phyloP scores from a whole-genome alignment of 2,888 invertebrate genomes.

The Dryobota labecula region DNA sequence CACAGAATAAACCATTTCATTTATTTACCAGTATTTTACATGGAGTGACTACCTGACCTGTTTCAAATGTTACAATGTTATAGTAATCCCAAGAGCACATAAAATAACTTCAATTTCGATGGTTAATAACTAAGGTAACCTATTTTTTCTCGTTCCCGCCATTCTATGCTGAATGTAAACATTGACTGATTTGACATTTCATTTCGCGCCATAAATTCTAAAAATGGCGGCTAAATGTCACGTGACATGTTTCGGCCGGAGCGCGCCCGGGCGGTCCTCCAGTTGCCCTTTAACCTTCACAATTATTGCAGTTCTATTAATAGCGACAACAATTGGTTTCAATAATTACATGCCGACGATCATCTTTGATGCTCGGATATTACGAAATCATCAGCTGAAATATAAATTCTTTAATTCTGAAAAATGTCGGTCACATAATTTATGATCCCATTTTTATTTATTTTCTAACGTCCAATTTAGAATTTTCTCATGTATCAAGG shows the following conservation, averaged over 20 bases:
- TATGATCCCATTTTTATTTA: neutral
- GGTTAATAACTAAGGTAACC: too few relatives aligned
- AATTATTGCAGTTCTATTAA: constrained; percentile 83
- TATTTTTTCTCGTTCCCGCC: neutral
- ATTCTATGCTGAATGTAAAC: constrained; percentile 19
- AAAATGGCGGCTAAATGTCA: constrained; percentile 70
- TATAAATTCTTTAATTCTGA: constrained; percentile 9
- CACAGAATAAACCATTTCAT: too few relatives aligned
- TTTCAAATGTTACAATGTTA: neutral
- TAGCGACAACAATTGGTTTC: constrained; percentile 85
- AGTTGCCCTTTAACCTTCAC: constrained; percentile 85
- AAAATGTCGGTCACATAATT: neutral
- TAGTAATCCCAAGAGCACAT: neutral
- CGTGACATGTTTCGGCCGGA: constrained; percentile 72
- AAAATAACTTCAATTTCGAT: neutral
- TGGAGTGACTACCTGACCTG: neutral
- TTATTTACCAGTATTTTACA: neutral
- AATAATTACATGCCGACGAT: constrained; percentile 76
- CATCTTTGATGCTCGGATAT: constrained; percentile 68
- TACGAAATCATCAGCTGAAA: constrained; percentile 55
- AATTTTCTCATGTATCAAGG: neutral
- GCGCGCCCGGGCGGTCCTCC: constrained; percentile 76
- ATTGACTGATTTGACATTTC: constrained; percentile 55
- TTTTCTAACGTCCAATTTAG: neutral
- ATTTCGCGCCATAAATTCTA: constrained; percentile 71